Evolutionary conservation across 2,888 invertebrate genomes (phyloP).

Genomic region (Sylvicola fuscatus): DNA sequence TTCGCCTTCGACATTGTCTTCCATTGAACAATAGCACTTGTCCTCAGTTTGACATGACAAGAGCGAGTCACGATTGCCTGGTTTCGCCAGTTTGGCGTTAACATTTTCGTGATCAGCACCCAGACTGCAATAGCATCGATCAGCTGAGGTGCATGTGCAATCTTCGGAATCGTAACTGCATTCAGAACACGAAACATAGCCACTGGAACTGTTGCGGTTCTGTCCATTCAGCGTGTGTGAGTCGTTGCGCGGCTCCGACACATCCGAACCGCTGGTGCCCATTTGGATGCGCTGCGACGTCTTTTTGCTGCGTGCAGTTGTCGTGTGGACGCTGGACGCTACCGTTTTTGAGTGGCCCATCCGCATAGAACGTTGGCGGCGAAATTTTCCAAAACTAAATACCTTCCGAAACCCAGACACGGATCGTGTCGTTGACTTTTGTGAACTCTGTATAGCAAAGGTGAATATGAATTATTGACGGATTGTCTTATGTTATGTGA

Average conservation of each 20-base stretch:
- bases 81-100: slow-evolving; percentile 10
- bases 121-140: slow-evolving; percentile 70
- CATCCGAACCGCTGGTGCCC: slow-evolving; percentile 39
- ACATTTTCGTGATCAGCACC: slow-evolving; percentile 30
- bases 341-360: neutral
- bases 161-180: slow-evolving; percentile 72
- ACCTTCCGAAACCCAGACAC: slow-evolving; percentile 21
- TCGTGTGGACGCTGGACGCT: neutral
- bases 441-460: no score
- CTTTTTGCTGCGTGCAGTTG: slow-evolving; percentile 27
- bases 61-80: slow-evolving; percentile 18
- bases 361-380: no score
- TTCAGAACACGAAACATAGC: slow-evolving; percentile 73
- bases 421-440: no score
- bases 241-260: slow-evolving; percentile 37
- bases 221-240: slow-evolving; percentile 30
- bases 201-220: slow-evolving; percentile 41
- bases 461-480: no score
- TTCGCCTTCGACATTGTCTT: slow-evolving; percentile 26
- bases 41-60: slow-evolving; percentile 28
- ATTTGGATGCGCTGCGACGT: slow-evolving; percentile 30
- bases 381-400: slow-evolving; percentile 31
- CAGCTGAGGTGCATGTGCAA: slow-evolving; percentile 51
- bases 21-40: slow-evolving; percentile 43
- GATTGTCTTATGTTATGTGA: neutral